Evolutionary conservation across 2,797 vertebrate species (phyloP).

Genomic region (Anabacerthia variegaticeps): DNA sequence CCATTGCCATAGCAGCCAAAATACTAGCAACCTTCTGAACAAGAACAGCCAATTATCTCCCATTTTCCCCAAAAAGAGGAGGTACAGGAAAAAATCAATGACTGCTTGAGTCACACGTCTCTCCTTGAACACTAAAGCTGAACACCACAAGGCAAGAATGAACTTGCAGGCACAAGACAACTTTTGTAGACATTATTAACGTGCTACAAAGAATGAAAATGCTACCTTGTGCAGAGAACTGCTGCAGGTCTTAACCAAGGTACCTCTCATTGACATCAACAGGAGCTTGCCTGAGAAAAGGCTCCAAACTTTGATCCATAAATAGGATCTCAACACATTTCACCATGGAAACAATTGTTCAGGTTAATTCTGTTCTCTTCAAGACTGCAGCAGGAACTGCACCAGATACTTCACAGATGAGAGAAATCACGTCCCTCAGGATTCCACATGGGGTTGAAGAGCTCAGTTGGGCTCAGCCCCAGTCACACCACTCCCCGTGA

Average conservation of each 20-base stretch:
- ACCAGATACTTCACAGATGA: background rate
- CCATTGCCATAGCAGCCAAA: background rate
- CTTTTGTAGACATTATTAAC: background rate
- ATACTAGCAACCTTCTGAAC: background rate
- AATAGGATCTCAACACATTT: conserved; percentile 16
- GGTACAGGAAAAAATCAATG: background rate
- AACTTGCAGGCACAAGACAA: background rate
- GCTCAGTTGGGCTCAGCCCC: background rate
- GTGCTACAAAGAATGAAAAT: background rate
- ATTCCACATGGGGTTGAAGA: background rate
- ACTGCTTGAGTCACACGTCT: background rate
- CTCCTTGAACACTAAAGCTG: background rate
- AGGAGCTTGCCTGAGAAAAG: background rate
- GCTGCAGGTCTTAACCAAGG: background rate
- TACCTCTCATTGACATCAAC: background rate
- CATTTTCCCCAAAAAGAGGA: background rate
- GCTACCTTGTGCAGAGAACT: background rate
- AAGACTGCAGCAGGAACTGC: background rate
- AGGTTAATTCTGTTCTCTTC: conserved; percentile 7
- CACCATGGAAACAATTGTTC: conserved; percentile 62
- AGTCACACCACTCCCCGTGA: background rate
- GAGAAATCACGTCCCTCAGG: background rate
- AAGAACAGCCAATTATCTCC: background rate
- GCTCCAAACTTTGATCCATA: conserved; percentile 1
- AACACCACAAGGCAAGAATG: background rate